phyloP scores from a whole-genome alignment of 2,113 vertebrate genomes.

The Gymnocephalus cernua region DNA sequence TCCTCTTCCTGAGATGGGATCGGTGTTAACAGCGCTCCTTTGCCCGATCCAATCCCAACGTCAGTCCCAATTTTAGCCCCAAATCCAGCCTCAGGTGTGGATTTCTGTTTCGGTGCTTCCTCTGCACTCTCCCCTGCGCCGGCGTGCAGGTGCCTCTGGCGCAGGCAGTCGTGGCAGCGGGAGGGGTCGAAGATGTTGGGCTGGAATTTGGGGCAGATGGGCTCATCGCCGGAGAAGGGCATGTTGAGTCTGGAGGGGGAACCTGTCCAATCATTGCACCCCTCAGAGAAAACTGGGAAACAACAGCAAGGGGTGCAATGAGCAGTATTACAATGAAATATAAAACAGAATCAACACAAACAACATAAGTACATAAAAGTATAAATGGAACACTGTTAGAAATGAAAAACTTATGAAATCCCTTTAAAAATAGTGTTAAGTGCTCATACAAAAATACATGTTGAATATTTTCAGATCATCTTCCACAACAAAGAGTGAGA shows the following conservation, averaged over 20 bases:
- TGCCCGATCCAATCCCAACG: constrained; percentile 24
- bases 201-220: constrained; percentile 86
- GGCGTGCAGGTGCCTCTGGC: constrained; percentile 81
- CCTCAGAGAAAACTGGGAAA: constrained; percentile 41
- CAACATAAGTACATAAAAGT: not conserved
- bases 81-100: not conserved
- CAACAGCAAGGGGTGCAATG: not conserved
- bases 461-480: not conserved
- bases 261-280: constrained; percentile 61
- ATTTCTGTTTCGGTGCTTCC: constrained; percentile 32
- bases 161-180: constrained; percentile 89
- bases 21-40: constrained; percentile 47
- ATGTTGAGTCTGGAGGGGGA: constrained; percentile 75
- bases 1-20: constrained; percentile 72
- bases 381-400: not conserved
- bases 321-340: not conserved
- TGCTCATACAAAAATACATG: not conserved
- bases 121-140: constrained; percentile 55
- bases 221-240: constrained; percentile 76
- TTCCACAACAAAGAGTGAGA: not conserved
- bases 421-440: not conserved
- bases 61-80: constrained; percentile 12
- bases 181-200: constrained; percentile 88
- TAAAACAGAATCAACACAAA: not conserved
- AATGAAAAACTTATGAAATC: not conserved